Evolutionary conservation across 2,888 invertebrate species (phyloP), one percentile per base, ranked within the genome.

Genomic region (Bugulina stolonifera): DNA sequence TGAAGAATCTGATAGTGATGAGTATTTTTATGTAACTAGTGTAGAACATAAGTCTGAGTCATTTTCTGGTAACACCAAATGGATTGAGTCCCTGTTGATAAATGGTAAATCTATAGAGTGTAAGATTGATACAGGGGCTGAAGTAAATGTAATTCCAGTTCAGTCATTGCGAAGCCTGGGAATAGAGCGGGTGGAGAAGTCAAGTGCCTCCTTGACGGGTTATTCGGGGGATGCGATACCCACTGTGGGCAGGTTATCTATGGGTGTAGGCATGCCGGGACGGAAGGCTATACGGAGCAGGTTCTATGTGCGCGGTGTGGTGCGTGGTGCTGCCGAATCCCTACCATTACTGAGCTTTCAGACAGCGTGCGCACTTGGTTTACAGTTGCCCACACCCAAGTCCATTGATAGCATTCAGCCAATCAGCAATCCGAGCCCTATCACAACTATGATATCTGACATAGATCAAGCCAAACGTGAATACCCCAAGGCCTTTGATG

Each of bases 61-160:
- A n/a, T n/a, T n/a, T n/a, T n/a, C n/a, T 57, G 5, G 3, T 18
- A 5, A n/a, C 32, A 64, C 25, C 32, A 64, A 32, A 32, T 64
- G 64, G 64, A 32, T n/a, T 27, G 3, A 29, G 27, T 14, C 25
- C 32, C 14, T 64, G 25, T 27, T 64, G 32, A 64, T 64, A 14
- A 27, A 64, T 5, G 64, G 64, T 29, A 32, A 64, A 32, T 29
- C 32, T 32, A 2, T 64, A 5, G 29, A 64, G 64, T 27, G 29
- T n/a, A 64, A 32, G 64, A 32, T 64, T 29, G 64, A 64, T 32
- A 64, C 64, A 34, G 64, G 64, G 27, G 64, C 64, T 29, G 64
- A 64, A n/a, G 64, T 64, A 14, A 64, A 32, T 64, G 32, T 32
- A 14, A 64, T 64, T 27, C 14, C 32, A 3, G 3, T 5, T 5